These are phyloP conservation scores for Delia radicum DNA, from an alignment of 1,140 invertebrate species.

Conservation along the genomic window DNA sequence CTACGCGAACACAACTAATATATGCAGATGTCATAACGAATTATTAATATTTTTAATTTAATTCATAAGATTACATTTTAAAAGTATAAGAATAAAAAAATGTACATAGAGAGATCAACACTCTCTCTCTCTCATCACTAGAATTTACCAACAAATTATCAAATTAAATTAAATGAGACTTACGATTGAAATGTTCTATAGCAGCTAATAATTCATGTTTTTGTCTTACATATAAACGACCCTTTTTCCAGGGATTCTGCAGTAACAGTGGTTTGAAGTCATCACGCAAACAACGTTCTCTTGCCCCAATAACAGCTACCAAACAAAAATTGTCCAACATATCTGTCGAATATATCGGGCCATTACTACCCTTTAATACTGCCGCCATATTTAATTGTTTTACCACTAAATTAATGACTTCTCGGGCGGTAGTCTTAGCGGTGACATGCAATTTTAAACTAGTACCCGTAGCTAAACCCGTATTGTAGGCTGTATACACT, in stretches of 20 bases:
- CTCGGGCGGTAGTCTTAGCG: slow-evolving; percentile 82
- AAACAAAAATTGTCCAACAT: slow-evolving; percentile 86
- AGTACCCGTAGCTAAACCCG: slow-evolving; percentile 86
- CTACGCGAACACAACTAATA: no score
- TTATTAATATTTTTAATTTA: no score
- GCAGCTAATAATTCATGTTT: slow-evolving; percentile 86
- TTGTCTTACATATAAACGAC: slow-evolving; percentile 84
- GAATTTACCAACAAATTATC: not conserved
- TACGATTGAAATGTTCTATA: slow-evolving; percentile 78
- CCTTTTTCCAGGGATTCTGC: slow-evolving; percentile 94
- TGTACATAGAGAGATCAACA: no score
- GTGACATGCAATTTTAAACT: slow-evolving; percentile 92
- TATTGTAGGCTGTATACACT: slow-evolving; percentile 95
- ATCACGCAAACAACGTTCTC: slow-evolving; percentile 87
- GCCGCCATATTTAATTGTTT: slow-evolving; percentile 93
- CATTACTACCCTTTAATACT: slow-evolving; percentile 70
- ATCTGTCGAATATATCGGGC: slow-evolving; percentile 80
- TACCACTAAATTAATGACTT: slow-evolving; percentile 92
- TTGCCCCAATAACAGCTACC: slow-evolving; percentile 89
- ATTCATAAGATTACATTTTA: no score
- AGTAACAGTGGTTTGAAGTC: slow-evolving; percentile 90
- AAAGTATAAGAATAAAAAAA: no score
- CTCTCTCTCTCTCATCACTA: not conserved
- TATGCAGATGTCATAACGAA: no score
- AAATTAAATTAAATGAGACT: slow-evolving; percentile 58